Conservation (phyloP, 2,113 vertebrate species). For the Emydura subglobosa region DNA sequence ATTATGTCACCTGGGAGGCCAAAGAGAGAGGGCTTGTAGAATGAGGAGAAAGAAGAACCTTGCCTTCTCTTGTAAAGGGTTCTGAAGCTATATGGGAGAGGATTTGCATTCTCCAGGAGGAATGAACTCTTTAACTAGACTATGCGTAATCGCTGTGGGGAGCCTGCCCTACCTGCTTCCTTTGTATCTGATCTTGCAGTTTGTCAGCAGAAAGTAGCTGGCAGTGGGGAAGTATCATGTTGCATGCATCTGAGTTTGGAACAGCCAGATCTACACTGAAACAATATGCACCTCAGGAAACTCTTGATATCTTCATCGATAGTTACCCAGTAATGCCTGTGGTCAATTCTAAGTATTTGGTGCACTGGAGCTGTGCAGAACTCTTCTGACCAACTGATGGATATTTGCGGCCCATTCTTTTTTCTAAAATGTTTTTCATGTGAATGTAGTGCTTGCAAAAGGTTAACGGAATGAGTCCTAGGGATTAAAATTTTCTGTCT, state of each 20-base stretch:
- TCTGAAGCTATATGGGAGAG: not conserved
- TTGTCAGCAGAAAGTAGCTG: conserved; percentile 35
- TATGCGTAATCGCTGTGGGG: not conserved
- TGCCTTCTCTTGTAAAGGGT: not conserved
- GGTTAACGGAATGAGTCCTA: not conserved
- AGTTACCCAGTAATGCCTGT: not conserved
- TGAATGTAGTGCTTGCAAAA: not conserved
- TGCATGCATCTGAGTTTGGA: not conserved
- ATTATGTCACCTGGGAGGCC: not conserved
- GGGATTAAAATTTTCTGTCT: not conserved
- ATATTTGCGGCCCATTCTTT: not conserved
- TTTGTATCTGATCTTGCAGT: not conserved
- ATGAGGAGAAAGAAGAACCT: not conserved
- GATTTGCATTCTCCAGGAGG: not conserved
- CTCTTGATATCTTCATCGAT: fast-evolving
- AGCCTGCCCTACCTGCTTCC: fast-evolving
- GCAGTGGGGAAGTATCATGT: not conserved
- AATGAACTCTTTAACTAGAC: not conserved
- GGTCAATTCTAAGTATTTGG: conserved; percentile 1
- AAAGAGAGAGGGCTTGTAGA: not conserved
- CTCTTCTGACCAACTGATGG: not conserved
- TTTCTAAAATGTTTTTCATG: not conserved
- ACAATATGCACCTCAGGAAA: not conserved
- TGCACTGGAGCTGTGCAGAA: not conserved
- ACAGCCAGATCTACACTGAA: not conserved